Evolutionary conservation across 2,113 vertebrate genomes (phyloP), one percentile per base, ranked within the genome.

Genomic region (Trachemys scripta): DNA sequence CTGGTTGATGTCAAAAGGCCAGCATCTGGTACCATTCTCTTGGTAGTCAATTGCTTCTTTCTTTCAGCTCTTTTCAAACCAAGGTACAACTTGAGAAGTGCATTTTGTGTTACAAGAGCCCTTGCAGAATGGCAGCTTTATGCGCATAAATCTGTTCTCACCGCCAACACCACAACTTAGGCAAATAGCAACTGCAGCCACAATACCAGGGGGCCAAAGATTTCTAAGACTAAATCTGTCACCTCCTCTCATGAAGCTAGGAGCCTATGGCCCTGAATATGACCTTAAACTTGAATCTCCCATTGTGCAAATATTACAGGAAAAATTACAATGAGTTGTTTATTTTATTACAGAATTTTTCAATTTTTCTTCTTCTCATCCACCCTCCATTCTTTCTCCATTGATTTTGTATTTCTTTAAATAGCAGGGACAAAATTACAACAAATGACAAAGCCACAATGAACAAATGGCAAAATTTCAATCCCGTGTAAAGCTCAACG

Each of bases 11-110:
- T 95, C 94, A 97, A 97, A 97, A 97, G 91, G 87, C 82, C 94
- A 96, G 92, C 93, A 97, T 98, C 95, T 97, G 93, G 95, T 95
- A 97, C 87, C 84, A 96, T 97, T 97, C 96, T 95, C 87, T 90
- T 54, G 3, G 27, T 94, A 92, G 86, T 96, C 81, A 85, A 97
- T 97, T 95, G 90, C 94, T 84, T 72, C 97, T 98, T 95, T 98
- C 94, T 97, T 96, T 97, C 53, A 90, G 90, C 22, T 95, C 93
- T 84, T 91, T 96, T 93, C 81, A 87, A 87, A 82, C 82, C 85
- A 88, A 95, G 78, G 82, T 97, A 94, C 90, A 94, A 93, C 87
- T 82, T 90, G 76, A 88, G 95, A 95, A 95, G 59, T 95, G 90
- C 83, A 90, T n/a, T 96, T 75, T 72, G 80, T 96, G 49, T 94